Evolutionary conservation across 1,140 invertebrate species (phyloP), one percentile per base, ranked within the genome.

Genomic region (Drosophila tsacasi): DNA sequence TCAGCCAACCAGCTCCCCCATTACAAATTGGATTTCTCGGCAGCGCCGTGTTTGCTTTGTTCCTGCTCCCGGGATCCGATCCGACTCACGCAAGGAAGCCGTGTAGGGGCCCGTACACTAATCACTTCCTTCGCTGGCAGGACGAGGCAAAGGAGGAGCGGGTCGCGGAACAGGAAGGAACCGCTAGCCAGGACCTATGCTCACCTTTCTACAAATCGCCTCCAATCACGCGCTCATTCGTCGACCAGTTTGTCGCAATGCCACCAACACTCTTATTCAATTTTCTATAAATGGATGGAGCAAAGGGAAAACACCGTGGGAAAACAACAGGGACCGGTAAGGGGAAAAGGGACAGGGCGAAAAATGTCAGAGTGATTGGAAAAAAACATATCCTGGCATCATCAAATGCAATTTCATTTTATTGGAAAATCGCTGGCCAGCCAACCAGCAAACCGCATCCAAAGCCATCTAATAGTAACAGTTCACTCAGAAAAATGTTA

Each of bases 361-460:
- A 63, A 80, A 83, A 83, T 71, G 67, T 66, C 79, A 72, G 49
- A 79, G 63, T 75, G 81, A 69, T 80, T 76, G 64, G 46, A 66
- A 69, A 57, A 55, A 81, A 87, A 83, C 84, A 85, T 84, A 89
- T 90, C 85, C 85, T 76, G 78, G 74, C 84, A 81, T 85, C 85
- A 85, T 84, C 73, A 84, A 90, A 89, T 89, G 81, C 85, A 89
- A 89, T 89, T 89, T 84, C 75, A 89, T 32, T 89, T 90, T 89
- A 89, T 89, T 89, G 84, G 75, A 85, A 89, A 89, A 89, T 90
- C 85, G 79, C 81, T 84, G 85, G 75, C 60, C 85, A 89, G 61
- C 85, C 81, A 90, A 81, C 73, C 85, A 84, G 66, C 73, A 81
- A 82, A 86, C 79, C 71, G 57, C 74, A 82, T 74, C 66, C 40